Evolutionary conservation across 2,888 invertebrate species (phyloP), one percentile per base, ranked within the genome.

Genomic region (Acholoe squamosa): DNA sequence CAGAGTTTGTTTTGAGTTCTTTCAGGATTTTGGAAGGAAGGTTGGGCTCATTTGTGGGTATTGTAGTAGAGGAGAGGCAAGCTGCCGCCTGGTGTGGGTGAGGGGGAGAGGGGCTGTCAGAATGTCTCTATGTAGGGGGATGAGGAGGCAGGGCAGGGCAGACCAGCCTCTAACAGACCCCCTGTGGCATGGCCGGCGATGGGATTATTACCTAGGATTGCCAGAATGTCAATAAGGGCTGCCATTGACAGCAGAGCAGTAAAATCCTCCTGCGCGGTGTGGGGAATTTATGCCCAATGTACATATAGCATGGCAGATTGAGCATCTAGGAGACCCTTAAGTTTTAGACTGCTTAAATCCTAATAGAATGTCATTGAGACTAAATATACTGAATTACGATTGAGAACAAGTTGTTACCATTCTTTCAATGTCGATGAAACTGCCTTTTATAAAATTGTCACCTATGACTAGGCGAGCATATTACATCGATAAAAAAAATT

Each of bases 11-110:
- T 61, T 61, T n/a, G 22, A 61, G 61, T n/a, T 19, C 61, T 61
- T 71, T 71, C 71, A 25, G 71, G n/a, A 71, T 28, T 28, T 71
- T 28, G 31, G 25, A 25, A 25, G 25, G 71, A 25, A 71, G 25
- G 71, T 71, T 71, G 71, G 71, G 71, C 71, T 71, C 71, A 71
- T 71, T 25, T n/a, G 71, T n/a, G 25, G 71, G 71, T 25, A 71
- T 71, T 71, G 71, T 71, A 16, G 19, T 61, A n/a, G 61, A 61
- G 22, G 61, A n/a, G 61, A 43, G 61, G 61, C 61, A 19, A 61
- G 22, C 61, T n/a, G n/a, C 3, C 61, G 61, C n/a, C 71, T 22
- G 14, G 71, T 71, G n/a, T 71, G 5, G 71, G n/a, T 61, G 22
- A 19, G 19, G 43, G 43, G 19, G 22, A 61, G 61, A 3, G 28